Conservation (phyloP, 2,113 vertebrate genomes). For the Phrynosoma platyrhinos region DNA sequence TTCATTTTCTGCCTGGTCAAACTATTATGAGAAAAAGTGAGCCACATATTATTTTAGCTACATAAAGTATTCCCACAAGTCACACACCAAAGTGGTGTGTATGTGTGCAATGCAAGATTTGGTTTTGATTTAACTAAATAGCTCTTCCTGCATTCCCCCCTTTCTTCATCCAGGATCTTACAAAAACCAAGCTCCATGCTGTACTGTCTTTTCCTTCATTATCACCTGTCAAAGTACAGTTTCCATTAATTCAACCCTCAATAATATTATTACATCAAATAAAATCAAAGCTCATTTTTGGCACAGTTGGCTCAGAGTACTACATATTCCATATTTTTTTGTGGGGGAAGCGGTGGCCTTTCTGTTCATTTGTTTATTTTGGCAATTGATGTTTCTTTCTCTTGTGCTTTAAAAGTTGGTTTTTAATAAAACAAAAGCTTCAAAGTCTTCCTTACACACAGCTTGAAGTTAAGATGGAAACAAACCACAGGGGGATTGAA, state of each 20-base stretch:
- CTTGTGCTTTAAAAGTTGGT: slow-evolving; percentile 58
- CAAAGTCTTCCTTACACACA: slow-evolving; percentile 69
- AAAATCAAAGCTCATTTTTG: not conserved
- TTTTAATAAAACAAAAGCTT: slow-evolving; percentile 67
- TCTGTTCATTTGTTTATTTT: slow-evolving; percentile 57
- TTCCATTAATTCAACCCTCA: slow-evolving; percentile 9
- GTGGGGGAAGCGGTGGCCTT: slow-evolving; percentile 18
- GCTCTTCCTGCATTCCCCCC: not conserved
- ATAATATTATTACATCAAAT: slow-evolving; percentile 20
- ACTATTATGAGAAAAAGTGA: not conserved
- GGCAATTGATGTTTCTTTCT: slow-evolving; percentile 53
- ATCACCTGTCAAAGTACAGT: slow-evolving; percentile 29
- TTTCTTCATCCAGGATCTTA: not conserved
- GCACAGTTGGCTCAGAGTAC: not conserved
- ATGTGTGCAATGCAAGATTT: slow-evolving; percentile 12
- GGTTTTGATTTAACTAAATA: not conserved
- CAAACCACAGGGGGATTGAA: slow-evolving; percentile 51
- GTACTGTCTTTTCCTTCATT: not conserved
- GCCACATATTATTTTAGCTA: slow-evolving; percentile 18
- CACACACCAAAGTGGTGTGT: not conserved
- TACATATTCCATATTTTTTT: slow-evolving; percentile 13
- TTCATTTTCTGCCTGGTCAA: slow-evolving; percentile 30
- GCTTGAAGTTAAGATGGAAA: slow-evolving; percentile 66
- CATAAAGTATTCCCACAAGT: slow-evolving; percentile 14
- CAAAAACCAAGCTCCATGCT: slow-evolving; percentile 17